Base-by-base conservation (phyloP, 2,113 vertebrate genomes). In the Microcebus tavaratra region DNA sequence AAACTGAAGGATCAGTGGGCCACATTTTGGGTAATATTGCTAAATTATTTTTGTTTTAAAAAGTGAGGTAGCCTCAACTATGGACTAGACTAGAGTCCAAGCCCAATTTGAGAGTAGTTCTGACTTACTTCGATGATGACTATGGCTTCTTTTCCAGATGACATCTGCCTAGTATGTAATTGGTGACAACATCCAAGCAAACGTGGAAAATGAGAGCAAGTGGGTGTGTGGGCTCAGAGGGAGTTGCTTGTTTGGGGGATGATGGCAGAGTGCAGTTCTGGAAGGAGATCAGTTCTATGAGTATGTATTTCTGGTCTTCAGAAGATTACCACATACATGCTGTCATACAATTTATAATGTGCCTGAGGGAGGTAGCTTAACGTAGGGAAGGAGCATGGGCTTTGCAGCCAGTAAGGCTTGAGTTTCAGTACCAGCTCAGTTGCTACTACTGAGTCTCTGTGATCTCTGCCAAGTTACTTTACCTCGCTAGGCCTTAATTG, bases 311-410 rank as follows among this genome's bases (percentile, higher is more conserved):
- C 94, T 97, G 88, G 70, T 91, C 95, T 96, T 97, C 70, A 63
- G 87, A 97, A 97, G 57, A 97, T 98, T 94, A 97, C 96, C 65
- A 85, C 97, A 98, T 98, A 50, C 39, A 96, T 96, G 96, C 80
- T 96, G 96, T 98, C 97, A 96, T 92, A 75, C 86, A 95, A 67
- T 96, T 98, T 95, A 96, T 96, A 95, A 90, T 63, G 92, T 96
- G 95, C 89, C 92, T 76, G 45, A 88, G 65, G 81, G 76, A 59
- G 10, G 72, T 83, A 94, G 48, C 68, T 97, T 89, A 65, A 84
- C 57, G 29, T 39, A 88, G 72, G 29, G 34, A 90, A 96, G 84
- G 67, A 88, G 82, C 57, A 85, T 48, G 67, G 72, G 63, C 68
- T 94, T 90, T 78, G 13, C 65, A 92, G 53, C 73, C 48, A 73